Conservation (phyloP, 2,888 invertebrate genomes). For the Ennomos fuscantarius region DNA sequence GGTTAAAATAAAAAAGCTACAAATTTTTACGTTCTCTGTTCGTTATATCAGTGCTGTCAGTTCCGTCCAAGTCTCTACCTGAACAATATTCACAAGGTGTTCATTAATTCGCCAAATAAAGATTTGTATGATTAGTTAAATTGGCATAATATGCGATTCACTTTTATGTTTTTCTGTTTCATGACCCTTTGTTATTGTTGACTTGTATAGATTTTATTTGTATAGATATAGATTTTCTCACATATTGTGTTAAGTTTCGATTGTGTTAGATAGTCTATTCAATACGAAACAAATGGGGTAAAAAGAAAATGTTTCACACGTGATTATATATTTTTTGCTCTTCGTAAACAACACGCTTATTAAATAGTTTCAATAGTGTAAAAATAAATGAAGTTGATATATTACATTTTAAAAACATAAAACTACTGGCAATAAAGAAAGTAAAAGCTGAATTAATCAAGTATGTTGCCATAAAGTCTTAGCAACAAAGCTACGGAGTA, state of each 20-base stretch:
- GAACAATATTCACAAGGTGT: slow-evolving; percentile 42
- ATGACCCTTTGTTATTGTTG: slow-evolving; percentile 42
- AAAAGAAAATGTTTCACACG: slow-evolving; percentile 18
- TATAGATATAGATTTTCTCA: slow-evolving; percentile 32
- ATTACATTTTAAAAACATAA: no score
- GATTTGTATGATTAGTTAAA: slow-evolving; percentile 24
- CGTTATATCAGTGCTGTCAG: not conserved
- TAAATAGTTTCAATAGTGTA: no score
- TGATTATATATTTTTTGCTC: not conserved
- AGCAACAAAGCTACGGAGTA: slow-evolving; percentile 2
- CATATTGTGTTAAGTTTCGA: slow-evolving; percentile 18
- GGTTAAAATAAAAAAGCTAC: slow-evolving; percentile 5
- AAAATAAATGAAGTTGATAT: no score
- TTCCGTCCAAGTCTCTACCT: not conserved
- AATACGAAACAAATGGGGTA: slow-evolving; percentile 17
- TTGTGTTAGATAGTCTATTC: slow-evolving; percentile 5
- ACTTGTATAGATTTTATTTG: no score
- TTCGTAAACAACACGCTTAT: not conserved
- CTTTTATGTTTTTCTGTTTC: slow-evolving; percentile 36
- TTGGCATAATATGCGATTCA: slow-evolving; percentile 43
- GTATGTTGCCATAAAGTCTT: no score
- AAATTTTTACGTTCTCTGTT: slow-evolving; percentile 25
- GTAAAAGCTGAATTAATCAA: no score
- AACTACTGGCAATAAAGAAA: no score
- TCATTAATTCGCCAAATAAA: slow-evolving; percentile 47